Conservation (phyloP, 2,797 vertebrate species). For the Ciconia nigra region DNA sequence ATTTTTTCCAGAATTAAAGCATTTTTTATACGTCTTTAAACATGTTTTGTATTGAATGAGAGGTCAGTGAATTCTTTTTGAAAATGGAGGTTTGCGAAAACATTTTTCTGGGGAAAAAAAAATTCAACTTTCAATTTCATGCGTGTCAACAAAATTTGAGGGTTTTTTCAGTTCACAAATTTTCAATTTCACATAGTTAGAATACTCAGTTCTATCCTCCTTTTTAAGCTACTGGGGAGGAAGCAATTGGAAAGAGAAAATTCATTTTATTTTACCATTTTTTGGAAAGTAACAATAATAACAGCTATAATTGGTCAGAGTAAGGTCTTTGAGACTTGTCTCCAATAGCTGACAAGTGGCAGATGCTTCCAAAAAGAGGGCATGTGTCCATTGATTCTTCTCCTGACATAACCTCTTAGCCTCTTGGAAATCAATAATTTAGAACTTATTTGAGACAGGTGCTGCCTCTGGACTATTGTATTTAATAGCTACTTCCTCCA, state of each 20-base stretch:
- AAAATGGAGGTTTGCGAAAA: not conserved
- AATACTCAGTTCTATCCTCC: not conserved
- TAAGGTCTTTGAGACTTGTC: not conserved
- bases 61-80: not conserved
- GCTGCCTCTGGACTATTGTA: not conserved
- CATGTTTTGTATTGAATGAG: not conserved
- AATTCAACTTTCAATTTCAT: not conserved
- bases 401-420: not conserved
- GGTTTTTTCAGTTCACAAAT: not conserved
- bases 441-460: not conserved
- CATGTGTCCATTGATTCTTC: not conserved
- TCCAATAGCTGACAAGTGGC: not conserved
- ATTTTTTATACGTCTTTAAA: not conserved
- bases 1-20: not conserved
- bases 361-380: not conserved
- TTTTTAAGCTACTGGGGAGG: not conserved
- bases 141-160: not conserved
- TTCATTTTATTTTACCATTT: not conserved
- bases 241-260: not conserved
- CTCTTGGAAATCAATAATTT: not conserved
- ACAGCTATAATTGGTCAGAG: not conserved
- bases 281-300: not conserved
- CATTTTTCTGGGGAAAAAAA: not conserved
- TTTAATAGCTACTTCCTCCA: not conserved
- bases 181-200: not conserved